Evolutionary conservation across 2,888 invertebrate genomes (phyloP).

Genomic region (Ernsta delagoae): DNA sequence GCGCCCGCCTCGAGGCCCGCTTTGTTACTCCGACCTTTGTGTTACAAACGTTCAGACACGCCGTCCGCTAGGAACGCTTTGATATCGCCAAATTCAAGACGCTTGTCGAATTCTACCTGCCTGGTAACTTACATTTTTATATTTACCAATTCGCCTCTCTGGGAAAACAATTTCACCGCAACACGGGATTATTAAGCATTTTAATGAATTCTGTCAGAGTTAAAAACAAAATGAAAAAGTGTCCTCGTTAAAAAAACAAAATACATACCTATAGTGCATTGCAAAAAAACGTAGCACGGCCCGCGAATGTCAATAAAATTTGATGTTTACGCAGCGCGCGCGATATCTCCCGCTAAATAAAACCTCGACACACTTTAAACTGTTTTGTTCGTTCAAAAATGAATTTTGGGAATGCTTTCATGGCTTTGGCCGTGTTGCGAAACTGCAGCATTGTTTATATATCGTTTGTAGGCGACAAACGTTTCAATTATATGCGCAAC

Average conservation of each 20-base stretch:
- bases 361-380: slow-evolving; percentile 59
- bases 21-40: slow-evolving; percentile 75
- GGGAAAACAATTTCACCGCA: background rate
- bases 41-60: slow-evolving; percentile 48
- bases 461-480: slow-evolving; percentile 31
- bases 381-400: slow-evolving; percentile 59
- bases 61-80: slow-evolving; percentile 60
- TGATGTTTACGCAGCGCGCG: slow-evolving; percentile 68
- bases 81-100: slow-evolving; percentile 51
- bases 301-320: slow-evolving; percentile 74
- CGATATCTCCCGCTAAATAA: slow-evolving; percentile 66
- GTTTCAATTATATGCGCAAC: slow-evolving; percentile 35
- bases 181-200: slow-evolving; percentile 33
- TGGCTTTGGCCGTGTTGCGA: slow-evolving; percentile 34
- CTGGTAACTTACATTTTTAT: slow-evolving; percentile 48
- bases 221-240: slow-evolving; percentile 30
- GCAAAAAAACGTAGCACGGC: slow-evolving; percentile 61
- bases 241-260: slow-evolving; percentile 39
- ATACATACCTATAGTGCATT: slow-evolving; percentile 50
- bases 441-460: slow-evolving; percentile 35
- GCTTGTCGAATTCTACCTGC: slow-evolving; percentile 69
- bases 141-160: background rate
- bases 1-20: slow-evolving; percentile 68
- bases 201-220: slow-evolving; percentile 40
- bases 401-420: slow-evolving; percentile 51